Evolutionary conservation across 2,113 vertebrate genomes (phyloP), one percentile per base, ranked within the genome.

Genomic region (Balaeniceps rex): DNA sequence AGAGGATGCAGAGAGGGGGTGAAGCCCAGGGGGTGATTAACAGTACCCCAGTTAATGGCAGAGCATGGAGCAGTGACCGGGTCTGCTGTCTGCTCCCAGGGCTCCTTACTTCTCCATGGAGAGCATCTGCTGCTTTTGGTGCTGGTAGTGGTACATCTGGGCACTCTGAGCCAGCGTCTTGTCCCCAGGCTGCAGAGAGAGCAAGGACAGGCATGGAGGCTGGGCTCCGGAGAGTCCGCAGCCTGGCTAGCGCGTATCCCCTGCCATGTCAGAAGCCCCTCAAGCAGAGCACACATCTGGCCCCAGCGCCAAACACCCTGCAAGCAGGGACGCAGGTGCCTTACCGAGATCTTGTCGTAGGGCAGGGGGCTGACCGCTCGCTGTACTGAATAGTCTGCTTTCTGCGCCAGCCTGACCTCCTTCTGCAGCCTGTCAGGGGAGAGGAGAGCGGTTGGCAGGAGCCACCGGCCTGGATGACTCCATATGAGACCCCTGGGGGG

Each of bases 81-180:
- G n/a, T 33, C 63, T 28, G 15, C 28, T n/a, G 34, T 34, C 40
- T 65, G 51, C 14, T 77, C 21, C 34, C 3, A 0, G 33, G 46
- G 60, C 14, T 58, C 97, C 99, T 94, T 96, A 99, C 99, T 98
- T 99, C 79, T 99, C 98, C 96, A 99, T 96, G 83, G 99, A 99
- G 80, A 99, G 97, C 99, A 99, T 99, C 98, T 99, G 99, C 97
- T 99, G 99, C 87, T 99, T 99, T 98, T 99, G 99, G 95, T 99
- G 99, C 94, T 99, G 99, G 97, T 99, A 99, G 97, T 99, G 99
- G 94, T 99, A 99, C 99, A 99, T 99, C 97, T 99, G 99, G 3
- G 99, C 99, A 4, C 98, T 99, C 84, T 99, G 99, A 12, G 99
- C 99, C 97, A 99, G 98, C 4, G 98, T 99, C 96, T 99, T 99